Conservation (phyloP, 2,113 vertebrate species). For the Micromys minutus region DNA sequence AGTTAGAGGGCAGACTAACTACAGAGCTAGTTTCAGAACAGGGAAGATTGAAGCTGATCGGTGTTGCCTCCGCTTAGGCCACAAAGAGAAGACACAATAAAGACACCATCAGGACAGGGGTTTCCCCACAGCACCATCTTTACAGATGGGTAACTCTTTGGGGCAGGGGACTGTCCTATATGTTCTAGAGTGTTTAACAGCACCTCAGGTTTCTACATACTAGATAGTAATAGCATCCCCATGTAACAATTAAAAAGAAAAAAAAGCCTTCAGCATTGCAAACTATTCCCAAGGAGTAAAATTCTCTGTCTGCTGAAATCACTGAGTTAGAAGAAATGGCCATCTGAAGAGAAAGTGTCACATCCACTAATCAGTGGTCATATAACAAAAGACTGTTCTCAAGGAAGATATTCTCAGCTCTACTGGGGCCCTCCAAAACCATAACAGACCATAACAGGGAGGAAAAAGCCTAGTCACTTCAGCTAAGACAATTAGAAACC, state of each 20-base stretch:
- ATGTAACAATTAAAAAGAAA: background rate
- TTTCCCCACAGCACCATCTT: background rate
- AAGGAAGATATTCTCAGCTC: conserved; percentile 41
- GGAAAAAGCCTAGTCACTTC: conserved; percentile 19
- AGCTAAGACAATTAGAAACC: conserved; percentile 36
- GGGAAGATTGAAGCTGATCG: background rate
- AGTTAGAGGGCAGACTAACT: background rate
- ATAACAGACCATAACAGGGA: background rate
- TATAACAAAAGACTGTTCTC: conserved; percentile 63
- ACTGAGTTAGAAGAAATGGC: conserved; percentile 59
- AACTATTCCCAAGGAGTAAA: conserved; percentile 38
- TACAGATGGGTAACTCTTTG: background rate
- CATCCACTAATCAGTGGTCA: conserved; percentile 57
- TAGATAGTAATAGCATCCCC: background rate
- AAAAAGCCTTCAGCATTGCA: conserved; percentile 49
- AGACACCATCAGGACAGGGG: background rate
- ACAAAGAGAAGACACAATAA: background rate
- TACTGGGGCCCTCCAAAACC: background rate
- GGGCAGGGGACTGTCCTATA: background rate
- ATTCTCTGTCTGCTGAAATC: conserved; percentile 54
- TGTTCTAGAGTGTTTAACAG: background rate
- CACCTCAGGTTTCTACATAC: background rate
- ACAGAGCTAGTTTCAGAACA: background rate
- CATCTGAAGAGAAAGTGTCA: conserved; percentile 63
- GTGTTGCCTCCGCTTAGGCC: background rate